Conservation (phyloP, 2,888 invertebrate species). For the Apantesis nais region DNA sequence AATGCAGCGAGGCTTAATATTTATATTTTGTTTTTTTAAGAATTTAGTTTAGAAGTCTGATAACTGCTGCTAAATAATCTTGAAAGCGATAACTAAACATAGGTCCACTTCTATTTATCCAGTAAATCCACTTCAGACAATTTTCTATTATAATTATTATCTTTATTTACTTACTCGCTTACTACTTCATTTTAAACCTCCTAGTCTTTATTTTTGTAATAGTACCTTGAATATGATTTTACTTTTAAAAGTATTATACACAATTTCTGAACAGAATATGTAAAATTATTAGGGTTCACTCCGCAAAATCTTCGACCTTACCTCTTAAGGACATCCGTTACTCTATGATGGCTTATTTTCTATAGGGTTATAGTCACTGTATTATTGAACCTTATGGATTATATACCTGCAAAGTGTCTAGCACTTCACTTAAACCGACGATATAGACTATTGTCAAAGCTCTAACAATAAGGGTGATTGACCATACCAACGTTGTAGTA, state of each 20-base stretch:
- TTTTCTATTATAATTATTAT: too few relatives aligned
- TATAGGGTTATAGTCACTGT: conserved; percentile 29
- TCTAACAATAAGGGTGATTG: conserved; percentile 50
- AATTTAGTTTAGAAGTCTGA: too few relatives aligned
- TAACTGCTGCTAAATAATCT: too few relatives aligned
- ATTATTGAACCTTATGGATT: conserved; percentile 44
- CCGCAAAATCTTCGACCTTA: conserved; percentile 28
- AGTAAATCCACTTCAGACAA: too few relatives aligned
- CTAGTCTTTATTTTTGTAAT: neutral
- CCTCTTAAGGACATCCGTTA: conserved; percentile 42
- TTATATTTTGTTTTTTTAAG: too few relatives aligned
- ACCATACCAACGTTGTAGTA: conserved; percentile 33
- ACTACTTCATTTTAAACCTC: too few relatives aligned
- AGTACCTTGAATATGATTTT: conserved; percentile 40
- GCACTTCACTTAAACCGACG: conserved; percentile 46
- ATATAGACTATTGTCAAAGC: conserved; percentile 51
- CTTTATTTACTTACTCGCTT: too few relatives aligned
- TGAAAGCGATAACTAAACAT: too few relatives aligned
- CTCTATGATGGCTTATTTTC: conserved; percentile 39
- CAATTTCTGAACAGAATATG: conserved; percentile 41
- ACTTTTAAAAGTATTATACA: conserved; percentile 43
- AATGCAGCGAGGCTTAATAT: too few relatives aligned
- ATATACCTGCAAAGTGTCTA: conserved; percentile 54
- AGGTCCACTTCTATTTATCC: too few relatives aligned
- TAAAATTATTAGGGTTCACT: conserved; percentile 46